Conservation (phyloP, 1,140 invertebrate species). For the Hylaeus anthracinus region DNA sequence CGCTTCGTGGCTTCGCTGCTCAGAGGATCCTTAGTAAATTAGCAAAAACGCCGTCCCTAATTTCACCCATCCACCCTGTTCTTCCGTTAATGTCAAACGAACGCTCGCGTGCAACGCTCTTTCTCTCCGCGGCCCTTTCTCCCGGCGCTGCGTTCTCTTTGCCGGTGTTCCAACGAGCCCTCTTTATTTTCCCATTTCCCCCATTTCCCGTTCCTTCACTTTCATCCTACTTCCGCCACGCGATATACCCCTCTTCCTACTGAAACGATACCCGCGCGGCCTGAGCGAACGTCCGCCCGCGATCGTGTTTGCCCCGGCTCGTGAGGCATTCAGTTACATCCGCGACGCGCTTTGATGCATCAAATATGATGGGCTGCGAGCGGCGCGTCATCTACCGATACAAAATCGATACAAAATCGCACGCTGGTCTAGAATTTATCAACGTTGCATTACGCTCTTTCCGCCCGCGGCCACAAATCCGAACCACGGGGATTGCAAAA, state of each 20-base stretch:
- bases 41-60: slow-evolving; percentile 47
- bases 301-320: slow-evolving; percentile 29
- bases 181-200: slow-evolving; percentile 21
- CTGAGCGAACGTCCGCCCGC: slow-evolving; percentile 3
- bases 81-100: slow-evolving; percentile 2
- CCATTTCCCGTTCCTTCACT: neutral
- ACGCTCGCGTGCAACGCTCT: neutral
- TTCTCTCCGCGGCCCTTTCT: neutral
- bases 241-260: neutral
- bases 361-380: slow-evolving; percentile 12
- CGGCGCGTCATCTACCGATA: neutral
- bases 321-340: slow-evolving; percentile 18
- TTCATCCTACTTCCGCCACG: neutral
- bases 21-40: slow-evolving; percentile 50
- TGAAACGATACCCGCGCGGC: slow-evolving; percentile 20
- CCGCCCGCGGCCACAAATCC: neutral
- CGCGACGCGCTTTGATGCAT: slow-evolving; percentile 13
- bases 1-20: slow-evolving; percentile 28
- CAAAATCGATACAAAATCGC: neutral
- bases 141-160: neutral
- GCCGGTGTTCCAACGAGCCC: slow-evolving; percentile 4
- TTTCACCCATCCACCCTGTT: neutral
- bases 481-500: neutral
- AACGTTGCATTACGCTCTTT: neutral
- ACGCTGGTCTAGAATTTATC: too few relatives aligned